Base-by-base conservation (phyloP, 1,140 invertebrate genomes). In the Lasaia peninsularis region DNA sequence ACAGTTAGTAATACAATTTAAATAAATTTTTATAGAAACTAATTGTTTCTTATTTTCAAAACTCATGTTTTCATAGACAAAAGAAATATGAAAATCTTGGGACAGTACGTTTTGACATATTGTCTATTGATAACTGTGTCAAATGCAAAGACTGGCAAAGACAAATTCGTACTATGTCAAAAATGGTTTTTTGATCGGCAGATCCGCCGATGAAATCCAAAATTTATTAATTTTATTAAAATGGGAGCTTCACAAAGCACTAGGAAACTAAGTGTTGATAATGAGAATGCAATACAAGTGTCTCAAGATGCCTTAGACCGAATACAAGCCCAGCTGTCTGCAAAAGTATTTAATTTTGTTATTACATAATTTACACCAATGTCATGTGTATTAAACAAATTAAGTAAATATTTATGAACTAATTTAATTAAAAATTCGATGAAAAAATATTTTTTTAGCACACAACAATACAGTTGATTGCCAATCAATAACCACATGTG, bases 321-420 rank as follows among this genome's bases (percentile, higher is more conserved):
- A 62, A 83, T 88, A 88, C 80, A 86, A 66, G 71, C 76, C 58
- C 80, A 81, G 65, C 72, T 86, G 20, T 67, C 64, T 24, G 72
- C 76, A 56, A 83, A 80, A 74, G 85, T 88, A 86, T 81, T 65
- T 79, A 76, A 73, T 72, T 75, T 58, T 62, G 71, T 54, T 65
- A 88, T 88, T 88, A 88, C 80, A 88, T 88, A 88, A 88, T 88
- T 84, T 84, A 75, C 63, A 81, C 76, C 75, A 84, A 84, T 84
- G 81, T 87, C 84, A 86, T 67, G 62, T 65, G 66, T 71, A 61
- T 69, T 75, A 69, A 63, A 72, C 63, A 80, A 69, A 28, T 53
- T 33, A 57, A 52, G 40, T 56, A 37, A 44, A 55, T 44, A 44
- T 31, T 21, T 35, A 34, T 35, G 18, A 21, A 10, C 16, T 3